Evolutionary conservation across 2,797 vertebrate genomes (phyloP), one percentile per base, ranked within the genome.

Genomic region (Spondyliosoma cantharus): DNA sequence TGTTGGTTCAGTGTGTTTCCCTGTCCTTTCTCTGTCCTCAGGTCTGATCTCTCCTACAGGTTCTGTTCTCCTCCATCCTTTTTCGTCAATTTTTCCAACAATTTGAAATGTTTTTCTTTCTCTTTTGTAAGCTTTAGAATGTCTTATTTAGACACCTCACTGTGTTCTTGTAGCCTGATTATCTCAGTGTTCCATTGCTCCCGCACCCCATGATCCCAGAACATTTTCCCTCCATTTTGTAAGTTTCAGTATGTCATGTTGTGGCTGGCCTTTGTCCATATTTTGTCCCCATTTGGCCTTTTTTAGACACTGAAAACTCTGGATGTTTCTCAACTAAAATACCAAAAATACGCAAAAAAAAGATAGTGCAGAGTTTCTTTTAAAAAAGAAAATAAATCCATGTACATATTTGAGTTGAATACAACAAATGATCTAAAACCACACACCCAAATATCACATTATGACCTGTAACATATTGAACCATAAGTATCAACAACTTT

Each of bases 31-130:
- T 22, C 5, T 13, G 20, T 32, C 22, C 27, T 43, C 11, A 46
- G n/a, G 25, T 73, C 29, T 42, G n/a, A n/a, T 12, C 46, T 54
- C 22, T 32, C 8, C 9, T 58, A 3, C 15, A 65, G 22, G 14
- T 45, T 68, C 70, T 27, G 0, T 13, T 12, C 54, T 25, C 4
- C 19, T 19, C 2, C 20, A 71, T 27, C 43, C 37, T 22, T 20
- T 19, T 48, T 11, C 15, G 24, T 1, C 3, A n/a, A 1, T 49
- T 71, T 32, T 27, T 17, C 16, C 0, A 0, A 24, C 0, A 27
- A 20, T 1, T 4, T 0, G 5, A n/a, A 0, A 0, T 45, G 14
- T 56, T 53, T 68, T 58, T 27, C 9, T 63, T 46, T 43, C 0
- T n/a, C 3, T 61, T 46, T 57, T 25, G 0, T 50, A 49, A 50